These are phyloP conservation scores for Uromys caudimaculatus DNA, from an alignment of 2,797 vertebrate species.

Conservation along the genomic window DNA sequence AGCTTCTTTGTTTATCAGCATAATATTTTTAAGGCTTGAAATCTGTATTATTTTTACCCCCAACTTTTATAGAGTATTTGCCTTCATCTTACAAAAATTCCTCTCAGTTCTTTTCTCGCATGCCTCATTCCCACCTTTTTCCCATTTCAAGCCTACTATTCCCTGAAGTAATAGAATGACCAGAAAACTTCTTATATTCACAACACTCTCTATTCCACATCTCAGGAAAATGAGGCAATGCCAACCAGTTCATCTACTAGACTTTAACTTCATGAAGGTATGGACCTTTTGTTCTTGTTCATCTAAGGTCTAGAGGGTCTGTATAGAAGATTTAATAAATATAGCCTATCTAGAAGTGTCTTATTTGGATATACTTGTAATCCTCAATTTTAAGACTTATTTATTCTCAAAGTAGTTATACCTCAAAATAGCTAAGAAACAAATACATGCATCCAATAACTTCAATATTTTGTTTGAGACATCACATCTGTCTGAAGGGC, in stretches of 20 bases:
- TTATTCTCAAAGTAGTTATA: background rate
- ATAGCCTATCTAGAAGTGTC: background rate
- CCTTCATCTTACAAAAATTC: background rate
- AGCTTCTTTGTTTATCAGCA: background rate
- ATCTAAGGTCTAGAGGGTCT: background rate
- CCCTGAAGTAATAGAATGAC: background rate
- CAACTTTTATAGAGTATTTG: background rate
- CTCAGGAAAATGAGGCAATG: background rate
- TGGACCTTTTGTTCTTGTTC: background rate
- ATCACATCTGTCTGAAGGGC: background rate
- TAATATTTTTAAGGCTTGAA: background rate
- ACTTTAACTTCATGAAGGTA: background rate
- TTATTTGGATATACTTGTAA: background rate
- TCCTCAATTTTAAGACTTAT: background rate
- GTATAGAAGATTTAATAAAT: background rate
- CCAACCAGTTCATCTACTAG: background rate
- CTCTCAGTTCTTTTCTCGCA: background rate
- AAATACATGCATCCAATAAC: background rate
- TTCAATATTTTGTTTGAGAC: background rate
- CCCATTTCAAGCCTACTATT: background rate
- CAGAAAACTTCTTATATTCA: background rate
- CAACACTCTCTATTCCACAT: accelerated
- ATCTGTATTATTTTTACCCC: background rate
- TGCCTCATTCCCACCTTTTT: background rate
- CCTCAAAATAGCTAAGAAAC: background rate